Evolutionary conservation across 2,888 invertebrate species (phyloP), one percentile per base, ranked within the genome.

Genomic region (Cheilosia variabilis): DNA sequence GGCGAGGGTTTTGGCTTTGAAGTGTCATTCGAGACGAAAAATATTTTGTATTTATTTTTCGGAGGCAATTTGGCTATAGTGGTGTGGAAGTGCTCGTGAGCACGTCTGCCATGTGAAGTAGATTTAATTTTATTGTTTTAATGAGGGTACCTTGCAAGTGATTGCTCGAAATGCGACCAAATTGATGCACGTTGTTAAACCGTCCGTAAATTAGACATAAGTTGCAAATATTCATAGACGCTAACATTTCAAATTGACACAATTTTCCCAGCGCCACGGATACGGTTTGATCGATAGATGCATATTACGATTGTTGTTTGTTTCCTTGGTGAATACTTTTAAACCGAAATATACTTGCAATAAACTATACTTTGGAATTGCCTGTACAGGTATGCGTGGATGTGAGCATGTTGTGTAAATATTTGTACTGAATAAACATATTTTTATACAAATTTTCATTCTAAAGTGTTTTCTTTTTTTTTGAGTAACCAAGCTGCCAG

Each of bases 1-100:
- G 99, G 99, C 6, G 98, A 99, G 93, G 97, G 97, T 79, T 98
- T 96, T 93, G 98, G 98, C 57, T 98, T 98, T 92, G 97, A 98
- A 92, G 95, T 98, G 82, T 97, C 97, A 1, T 97, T 98, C 91
- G 98, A 98, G 93, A 96, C 96, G 80, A 96, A 96, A 91, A 96
- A 96, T 88, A 94, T 98, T 84, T 93, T 98, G 87, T 97, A 97
- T 92, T 94, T 98, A 94, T 98, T 96, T 93, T 98, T 98, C 90
- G 98, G 96, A 80, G 98, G 98, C 68, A 98, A 97, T 92, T 94
- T 97, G 89, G 98, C 97, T 15, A 95, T 98, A 77, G 95, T 96
- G 89, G 94, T 97, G 75, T 98, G 98, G 98, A 98, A 98, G 93
- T 97, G 97, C 93, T 97, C 94, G 81, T 94, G 93, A 93, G 53